These are phyloP conservation scores for Lagopus leucura DNA, from an alignment of 2,113 vertebrate species.

Conservation along the genomic window DNA sequence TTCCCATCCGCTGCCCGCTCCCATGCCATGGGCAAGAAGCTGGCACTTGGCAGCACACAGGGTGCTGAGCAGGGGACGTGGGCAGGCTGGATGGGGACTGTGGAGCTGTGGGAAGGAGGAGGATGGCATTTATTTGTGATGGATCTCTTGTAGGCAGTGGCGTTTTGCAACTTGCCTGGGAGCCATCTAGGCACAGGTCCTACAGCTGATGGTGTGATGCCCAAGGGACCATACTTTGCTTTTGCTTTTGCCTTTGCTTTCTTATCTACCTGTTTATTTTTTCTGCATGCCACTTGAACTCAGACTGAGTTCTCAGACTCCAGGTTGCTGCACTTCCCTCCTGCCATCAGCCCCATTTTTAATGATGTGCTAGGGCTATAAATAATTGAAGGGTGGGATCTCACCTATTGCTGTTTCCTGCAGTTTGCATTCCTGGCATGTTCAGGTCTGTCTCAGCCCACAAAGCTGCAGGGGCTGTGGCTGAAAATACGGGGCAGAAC, in stretches of 20 bases:
- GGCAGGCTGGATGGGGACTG: not conserved
- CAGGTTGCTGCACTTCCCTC: not conserved
- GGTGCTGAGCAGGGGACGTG: not conserved
- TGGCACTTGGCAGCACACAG: fast-evolving
- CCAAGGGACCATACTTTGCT: not conserved
- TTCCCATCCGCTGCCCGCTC: not conserved
- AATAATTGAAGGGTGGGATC: not conserved
- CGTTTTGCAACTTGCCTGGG: not conserved
- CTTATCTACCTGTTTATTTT: not conserved
- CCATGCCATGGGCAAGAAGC: fast-evolving
- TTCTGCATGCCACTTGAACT: not conserved
- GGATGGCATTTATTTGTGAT: not conserved
- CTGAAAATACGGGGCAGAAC: not conserved
- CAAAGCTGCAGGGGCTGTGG: fast-evolving
- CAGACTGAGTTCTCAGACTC: not conserved
- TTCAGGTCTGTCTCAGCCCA: not conserved
- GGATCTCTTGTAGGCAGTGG: not conserved
- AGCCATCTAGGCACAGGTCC: not conserved
- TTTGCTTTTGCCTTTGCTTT: not conserved
- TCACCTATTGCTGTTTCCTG: not conserved
- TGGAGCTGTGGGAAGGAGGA: not conserved
- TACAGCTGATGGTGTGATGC: not conserved
- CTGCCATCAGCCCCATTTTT: not conserved
- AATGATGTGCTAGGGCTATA: not conserved
- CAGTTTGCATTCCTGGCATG: not conserved